Conservation (phyloP, 2,113 vertebrate genomes). For the Tenebrosternarchus preto region DNA sequence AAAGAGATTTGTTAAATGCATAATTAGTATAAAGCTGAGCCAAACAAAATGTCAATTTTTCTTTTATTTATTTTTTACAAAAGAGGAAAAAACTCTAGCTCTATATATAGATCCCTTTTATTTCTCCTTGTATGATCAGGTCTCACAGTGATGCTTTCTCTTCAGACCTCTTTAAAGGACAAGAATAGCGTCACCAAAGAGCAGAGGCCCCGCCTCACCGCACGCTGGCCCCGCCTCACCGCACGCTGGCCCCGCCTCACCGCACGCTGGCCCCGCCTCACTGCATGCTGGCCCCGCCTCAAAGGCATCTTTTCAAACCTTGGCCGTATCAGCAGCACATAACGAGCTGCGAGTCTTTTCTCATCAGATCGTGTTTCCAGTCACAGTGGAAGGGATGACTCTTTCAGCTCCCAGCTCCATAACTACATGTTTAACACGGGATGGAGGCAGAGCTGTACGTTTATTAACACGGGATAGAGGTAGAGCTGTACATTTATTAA, state of each 20-base stretch:
- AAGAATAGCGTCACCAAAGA: not conserved
- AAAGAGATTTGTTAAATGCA: not conserved
- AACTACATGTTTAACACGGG: too few species aligned
- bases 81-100: too few species aligned
- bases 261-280: not conserved
- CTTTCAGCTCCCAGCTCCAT: conserved; percentile 60
- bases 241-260: not conserved
- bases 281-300: not conserved
- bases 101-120: too few species aligned
- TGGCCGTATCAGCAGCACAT: not conserved
- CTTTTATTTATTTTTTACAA: too few species aligned
- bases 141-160: not conserved
- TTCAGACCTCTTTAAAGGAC: not conserved
- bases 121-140: too few species aligned
- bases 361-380: conserved; percentile 39
- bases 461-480: too few species aligned
- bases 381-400: conserved; percentile 41
- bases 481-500: too few species aligned
- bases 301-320: not conserved
- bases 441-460: too few species aligned
- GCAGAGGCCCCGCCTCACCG: too few species aligned
- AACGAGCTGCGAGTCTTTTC: conserved; percentile 31
- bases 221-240: not conserved
- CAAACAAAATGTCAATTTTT: too few species aligned
- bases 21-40: not conserved